phyloP scores from a whole-genome alignment of 2,888 invertebrate species.

The Heliconius erato region DNA sequence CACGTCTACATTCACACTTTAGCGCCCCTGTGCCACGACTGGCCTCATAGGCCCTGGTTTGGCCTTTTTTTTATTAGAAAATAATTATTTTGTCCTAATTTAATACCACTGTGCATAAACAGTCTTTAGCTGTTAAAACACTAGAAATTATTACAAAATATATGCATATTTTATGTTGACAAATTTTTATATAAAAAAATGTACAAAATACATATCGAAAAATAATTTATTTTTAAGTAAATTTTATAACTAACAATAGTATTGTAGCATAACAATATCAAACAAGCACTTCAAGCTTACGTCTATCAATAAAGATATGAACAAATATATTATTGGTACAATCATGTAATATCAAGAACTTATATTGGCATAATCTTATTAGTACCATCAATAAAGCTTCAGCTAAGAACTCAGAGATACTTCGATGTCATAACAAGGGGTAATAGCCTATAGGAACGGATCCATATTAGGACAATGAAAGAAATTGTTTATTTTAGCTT shows the following conservation, averaged over 20 bases:
- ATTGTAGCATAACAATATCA: not conserved
- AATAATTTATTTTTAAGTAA: too few relatives aligned
- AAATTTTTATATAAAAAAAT: too few relatives aligned
- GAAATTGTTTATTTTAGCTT: constrained; percentile 2
- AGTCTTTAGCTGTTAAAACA: too few relatives aligned
- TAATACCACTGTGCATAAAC: too few relatives aligned
- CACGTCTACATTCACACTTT: too few relatives aligned
- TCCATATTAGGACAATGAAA: constrained; percentile 34
- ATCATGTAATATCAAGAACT: constrained; percentile 25
- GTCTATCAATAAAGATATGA: constrained; percentile 6
- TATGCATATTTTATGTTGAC: too few relatives aligned
- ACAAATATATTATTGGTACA: not conserved
- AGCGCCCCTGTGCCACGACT: too few relatives aligned
- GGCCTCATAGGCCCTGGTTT: too few relatives aligned
- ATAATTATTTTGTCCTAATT: too few relatives aligned
- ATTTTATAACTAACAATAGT: not conserved
- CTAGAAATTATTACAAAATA: too few relatives aligned
- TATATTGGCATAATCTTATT: constrained; percentile 42
- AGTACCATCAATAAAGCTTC: constrained; percentile 45
- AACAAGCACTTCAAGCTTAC: not conserved
- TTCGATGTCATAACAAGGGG: constrained; percentile 31
- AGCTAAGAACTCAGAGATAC: constrained; percentile 31
- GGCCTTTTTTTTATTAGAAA: too few relatives aligned
- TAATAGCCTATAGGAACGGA: constrained; percentile 35
- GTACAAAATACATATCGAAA: too few relatives aligned